These are phyloP conservation scores for Drosophila incognita DNA, from an alignment of 2,888 invertebrate genomes.

Conservation along the genomic window DNA sequence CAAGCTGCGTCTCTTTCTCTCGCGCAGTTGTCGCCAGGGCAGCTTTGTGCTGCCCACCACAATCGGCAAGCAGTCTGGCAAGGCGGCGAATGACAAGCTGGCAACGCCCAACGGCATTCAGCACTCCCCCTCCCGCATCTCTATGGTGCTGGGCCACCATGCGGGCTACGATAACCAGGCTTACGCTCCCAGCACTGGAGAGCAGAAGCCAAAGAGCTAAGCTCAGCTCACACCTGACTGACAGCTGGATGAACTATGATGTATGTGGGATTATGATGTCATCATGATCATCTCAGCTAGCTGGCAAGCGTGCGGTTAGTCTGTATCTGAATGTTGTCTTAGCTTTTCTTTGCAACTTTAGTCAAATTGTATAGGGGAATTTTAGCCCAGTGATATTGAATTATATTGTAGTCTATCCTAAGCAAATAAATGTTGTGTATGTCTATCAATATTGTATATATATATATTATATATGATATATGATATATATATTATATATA, in stretches of 20 bases:
- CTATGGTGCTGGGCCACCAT: constrained; percentile 84
- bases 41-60: constrained; percentile 78
- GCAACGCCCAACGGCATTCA: constrained; percentile 70
- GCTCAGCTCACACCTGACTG: neutral
- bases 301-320: constrained; percentile 3
- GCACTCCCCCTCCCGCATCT: constrained; percentile 82
- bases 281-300: neutral
- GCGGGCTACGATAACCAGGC: constrained; percentile 81
- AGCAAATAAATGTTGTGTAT: constrained; percentile 42
- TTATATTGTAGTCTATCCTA: constrained; percentile 43
- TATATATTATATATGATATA: neutral
- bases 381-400: constrained; percentile 74
- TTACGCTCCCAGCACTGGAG: constrained; percentile 65
- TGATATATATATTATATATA: neutral
- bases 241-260: neutral
- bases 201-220: constrained; percentile 52
- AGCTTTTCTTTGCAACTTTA: constrained; percentile 34
- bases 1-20: constrained; percentile 80
- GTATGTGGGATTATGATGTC: no score
- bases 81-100: constrained; percentile 31
- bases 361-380: constrained; percentile 57
- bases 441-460: neutral
- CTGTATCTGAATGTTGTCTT: constrained; percentile 4
- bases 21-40: constrained; percentile 70
- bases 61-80: constrained; percentile 26